A percentile compares a stretch with the other conserved stretches of the same genome.
These are phyloP conservation scores for Apomyelois bistriatella DNA, from an alignment of 2,888 invertebrate species.

Conservation along the genomic window DNA sequence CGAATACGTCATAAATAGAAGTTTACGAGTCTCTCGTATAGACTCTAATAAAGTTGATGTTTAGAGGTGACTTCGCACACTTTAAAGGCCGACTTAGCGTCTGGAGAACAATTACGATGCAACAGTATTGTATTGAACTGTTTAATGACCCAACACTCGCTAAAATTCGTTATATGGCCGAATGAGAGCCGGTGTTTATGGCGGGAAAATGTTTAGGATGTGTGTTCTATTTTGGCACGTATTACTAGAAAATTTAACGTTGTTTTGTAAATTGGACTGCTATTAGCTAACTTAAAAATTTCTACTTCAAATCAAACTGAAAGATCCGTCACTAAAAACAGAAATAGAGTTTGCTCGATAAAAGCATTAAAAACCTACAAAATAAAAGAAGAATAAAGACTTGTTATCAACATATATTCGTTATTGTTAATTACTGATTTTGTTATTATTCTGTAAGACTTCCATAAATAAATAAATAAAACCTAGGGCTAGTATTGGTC, in stretches of 20 bases:
- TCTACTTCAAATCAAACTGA: no score
- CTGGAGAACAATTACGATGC: slow-evolving; percentile 29
- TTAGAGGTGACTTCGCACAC: slow-evolving; percentile 42
- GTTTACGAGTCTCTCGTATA: slow-evolving; percentile 38
- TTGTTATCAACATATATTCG: no score
- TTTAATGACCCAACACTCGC: slow-evolving; percentile 17
- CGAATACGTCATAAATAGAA: slow-evolving; percentile 37
- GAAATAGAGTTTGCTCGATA: no score
- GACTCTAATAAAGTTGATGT: slow-evolving; percentile 38
- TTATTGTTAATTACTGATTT: no score
- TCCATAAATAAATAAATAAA: no score
- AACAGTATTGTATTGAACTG: slow-evolving; percentile 22
- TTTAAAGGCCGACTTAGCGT: slow-evolving; percentile 32
- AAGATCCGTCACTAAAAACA: no score
- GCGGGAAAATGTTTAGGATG: background rate
- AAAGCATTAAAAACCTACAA: no score
- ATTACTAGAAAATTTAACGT: background rate
- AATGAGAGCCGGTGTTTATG: background rate
- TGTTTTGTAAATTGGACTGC: no score
- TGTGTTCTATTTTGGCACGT: background rate
- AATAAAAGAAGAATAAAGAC: no score
- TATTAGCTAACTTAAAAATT: no score
- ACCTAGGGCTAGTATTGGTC: no score
- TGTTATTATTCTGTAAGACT: no score
- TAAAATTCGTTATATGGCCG: slow-evolving; percentile 20